Evolutionary conservation across 2,888 invertebrate species (phyloP).

Genomic region (Drepana falcataria): DNA sequence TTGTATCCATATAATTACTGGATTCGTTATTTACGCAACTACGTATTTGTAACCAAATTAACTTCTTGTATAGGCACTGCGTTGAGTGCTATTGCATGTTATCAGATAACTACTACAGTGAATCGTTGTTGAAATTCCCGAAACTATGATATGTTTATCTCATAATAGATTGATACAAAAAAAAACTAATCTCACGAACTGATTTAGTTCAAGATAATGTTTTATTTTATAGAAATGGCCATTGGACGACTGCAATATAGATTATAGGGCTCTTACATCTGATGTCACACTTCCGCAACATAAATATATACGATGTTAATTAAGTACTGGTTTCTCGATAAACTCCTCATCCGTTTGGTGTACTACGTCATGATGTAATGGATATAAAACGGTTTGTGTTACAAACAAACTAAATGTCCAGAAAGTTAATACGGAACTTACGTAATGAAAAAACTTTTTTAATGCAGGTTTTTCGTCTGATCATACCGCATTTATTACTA

Average conservation of each 20-base stretch:
- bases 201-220: not conserved
- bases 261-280: not conserved
- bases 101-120: not conserved
- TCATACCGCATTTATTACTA: too few relatives aligned
- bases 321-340: slow-evolving; percentile 21
- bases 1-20: not conserved
- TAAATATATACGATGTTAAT: slow-evolving; percentile 17
- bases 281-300: not conserved
- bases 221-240: not conserved
- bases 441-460: too few relatives aligned
- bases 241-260: not conserved
- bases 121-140: not conserved
- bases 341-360: slow-evolving; percentile 14
- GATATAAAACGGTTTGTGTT: too few relatives aligned
- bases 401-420: too few relatives aligned
- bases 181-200: not conserved
- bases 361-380: too few relatives aligned
- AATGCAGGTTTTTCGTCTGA: too few relatives aligned
- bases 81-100: not conserved
- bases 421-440: too few relatives aligned
- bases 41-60: not conserved
- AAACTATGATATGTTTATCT: not conserved
- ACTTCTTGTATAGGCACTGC: not conserved
- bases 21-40: not conserved
- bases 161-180: not conserved